Evolutionary conservation across 1,140 invertebrate species (phyloP).

Genomic region (Cryptotermes secundus): DNA sequence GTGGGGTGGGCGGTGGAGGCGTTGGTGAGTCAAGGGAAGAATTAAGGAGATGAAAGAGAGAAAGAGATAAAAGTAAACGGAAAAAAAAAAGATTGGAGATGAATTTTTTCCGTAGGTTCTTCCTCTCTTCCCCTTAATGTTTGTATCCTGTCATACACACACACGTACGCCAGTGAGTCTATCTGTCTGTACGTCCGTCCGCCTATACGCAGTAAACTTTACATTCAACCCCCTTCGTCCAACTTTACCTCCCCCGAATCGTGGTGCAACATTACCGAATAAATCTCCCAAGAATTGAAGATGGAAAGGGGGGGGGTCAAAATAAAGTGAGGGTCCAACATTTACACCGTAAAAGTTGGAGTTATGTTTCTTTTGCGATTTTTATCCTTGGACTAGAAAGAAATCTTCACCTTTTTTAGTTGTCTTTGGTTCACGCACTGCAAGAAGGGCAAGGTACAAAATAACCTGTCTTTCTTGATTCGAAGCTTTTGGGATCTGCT

Average conservation of each 20-base stretch:
- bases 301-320: neutral
- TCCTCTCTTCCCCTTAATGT: neutral
- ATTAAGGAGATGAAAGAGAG: constrained; percentile 4
- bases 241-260: neutral
- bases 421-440: too few species aligned
- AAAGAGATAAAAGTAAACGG: neutral
- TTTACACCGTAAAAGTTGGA: neutral
- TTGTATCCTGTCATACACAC: constrained; percentile 11
- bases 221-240: neutral
- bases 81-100: neutral
- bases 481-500: too few species aligned
- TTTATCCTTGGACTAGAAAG: too few species aligned
- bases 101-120: neutral
- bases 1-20: too few species aligned
- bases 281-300: constrained; percentile 17
- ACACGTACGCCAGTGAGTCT: neutral
- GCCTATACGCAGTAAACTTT: neutral
- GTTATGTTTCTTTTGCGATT: neutral
- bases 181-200: neutral
- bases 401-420: too few species aligned
- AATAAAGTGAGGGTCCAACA: neutral
- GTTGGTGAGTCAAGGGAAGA: constrained; percentile 9
- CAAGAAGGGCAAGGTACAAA: too few species aligned
- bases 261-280: constrained; percentile 11
- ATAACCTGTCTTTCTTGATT: too few species aligned